Conservation (phyloP, 2,888 invertebrate genomes). For the Deilephila elpenor region DNA sequence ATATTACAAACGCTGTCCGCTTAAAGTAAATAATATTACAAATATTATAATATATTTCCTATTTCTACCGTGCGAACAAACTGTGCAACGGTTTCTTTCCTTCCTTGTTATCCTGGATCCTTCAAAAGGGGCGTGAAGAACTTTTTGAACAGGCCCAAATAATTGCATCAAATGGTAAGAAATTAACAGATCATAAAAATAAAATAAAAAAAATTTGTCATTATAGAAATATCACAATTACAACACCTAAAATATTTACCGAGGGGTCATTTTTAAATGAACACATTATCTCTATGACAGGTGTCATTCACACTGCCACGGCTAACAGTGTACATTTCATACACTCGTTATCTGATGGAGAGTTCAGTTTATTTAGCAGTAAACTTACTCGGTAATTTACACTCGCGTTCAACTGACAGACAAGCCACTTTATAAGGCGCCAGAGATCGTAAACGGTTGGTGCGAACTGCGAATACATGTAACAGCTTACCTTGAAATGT, state of each 20-base stretch:
- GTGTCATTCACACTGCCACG: conserved; percentile 16
- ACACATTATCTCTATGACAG: conserved; percentile 16
- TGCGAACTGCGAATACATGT: background rate
- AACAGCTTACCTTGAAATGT: background rate
- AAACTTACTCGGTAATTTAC: conserved; percentile 23
- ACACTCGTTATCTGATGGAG: conserved; percentile 17
- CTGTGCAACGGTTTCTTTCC: too few species aligned
- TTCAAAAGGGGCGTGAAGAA: too few species aligned
- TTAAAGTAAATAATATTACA: too few species aligned
- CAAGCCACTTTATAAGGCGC: conserved; percentile 20
- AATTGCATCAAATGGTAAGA: background rate
- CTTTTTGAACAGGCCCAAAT: too few species aligned
- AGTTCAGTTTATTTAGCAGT: conserved; percentile 23
- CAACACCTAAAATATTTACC: background rate
- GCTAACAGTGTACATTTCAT: conserved; percentile 19
- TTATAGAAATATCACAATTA: background rate
- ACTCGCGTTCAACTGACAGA: conserved; percentile 24
- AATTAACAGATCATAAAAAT: background rate
- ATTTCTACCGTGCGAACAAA: too few species aligned
- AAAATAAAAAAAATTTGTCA: background rate
- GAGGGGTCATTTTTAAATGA: conserved; percentile 14
- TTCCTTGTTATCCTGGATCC: too few species aligned
- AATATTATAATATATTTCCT: too few species aligned
- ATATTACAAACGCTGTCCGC: too few species aligned
- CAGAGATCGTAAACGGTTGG: conserved; percentile 20